Evolutionary conservation across 2,113 vertebrate genomes (phyloP), one percentile per base, ranked within the genome.

Genomic region (Salminus brasiliensis): DNA sequence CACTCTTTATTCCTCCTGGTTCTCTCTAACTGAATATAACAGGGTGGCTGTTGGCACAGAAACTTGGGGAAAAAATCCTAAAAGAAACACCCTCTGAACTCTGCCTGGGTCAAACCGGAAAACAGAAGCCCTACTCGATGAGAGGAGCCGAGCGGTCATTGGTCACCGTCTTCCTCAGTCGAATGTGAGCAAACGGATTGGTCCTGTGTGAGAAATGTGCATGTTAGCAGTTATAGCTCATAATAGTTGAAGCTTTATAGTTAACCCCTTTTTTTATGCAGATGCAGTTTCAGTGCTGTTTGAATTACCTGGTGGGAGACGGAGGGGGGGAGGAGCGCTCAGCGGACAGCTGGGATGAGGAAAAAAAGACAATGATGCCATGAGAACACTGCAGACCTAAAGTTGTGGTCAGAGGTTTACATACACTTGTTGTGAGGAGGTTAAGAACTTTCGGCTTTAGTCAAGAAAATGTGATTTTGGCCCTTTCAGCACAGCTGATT

Each of bases 91-190:
- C 13, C 16, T 53, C 18, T 68, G 29, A 39, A 16, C 27, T 52
- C 30, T 34, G 47, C 32, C 27, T 39, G 5, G 11, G 3, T 29
- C 25, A 10, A 21, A 10, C 12, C 39, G 43, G 23, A 30, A 29
- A 30, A 55, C 59, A 55, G 39, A 39, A 29, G 41, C 67, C n/a
- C 92, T 89, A 94, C 85, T 95, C 90, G 43, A 95, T 95, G 80
- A 94, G 89, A 7, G 95, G 95, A 49, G 94, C 95, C 0, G 95
- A 95, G 77, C 95, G 94, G 81, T 95, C 95, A 10, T 95, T 95
- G 79, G 95, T 95, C 83, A 95, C 91, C 0, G 95, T 95, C 84
- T 90, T 94, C 89, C 93, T 93, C 84, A 95, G 94, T 18, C 92
- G 91, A 43, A 95, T 76, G 52, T 95, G 94, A 23, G 95, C 92